Percentiles rank a stretch among this genome's conserved stretches.
Conservation (phyloP, 2,888 invertebrate species). For the Acanthosepion lycidas region DNA sequence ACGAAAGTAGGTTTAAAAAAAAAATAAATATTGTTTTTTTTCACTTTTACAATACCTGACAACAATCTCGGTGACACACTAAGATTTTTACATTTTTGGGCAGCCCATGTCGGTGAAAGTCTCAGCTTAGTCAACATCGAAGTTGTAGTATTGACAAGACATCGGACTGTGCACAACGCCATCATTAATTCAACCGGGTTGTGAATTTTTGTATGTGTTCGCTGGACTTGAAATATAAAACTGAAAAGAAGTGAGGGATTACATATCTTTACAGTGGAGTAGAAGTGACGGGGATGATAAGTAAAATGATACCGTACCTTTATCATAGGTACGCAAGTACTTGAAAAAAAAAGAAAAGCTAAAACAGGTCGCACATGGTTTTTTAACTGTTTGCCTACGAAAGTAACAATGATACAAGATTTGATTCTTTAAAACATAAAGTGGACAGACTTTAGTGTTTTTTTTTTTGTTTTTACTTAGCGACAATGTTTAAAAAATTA, state of each 20-base stretch:
- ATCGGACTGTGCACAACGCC: background rate
- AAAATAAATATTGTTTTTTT: background rate
- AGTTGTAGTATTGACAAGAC: background rate
- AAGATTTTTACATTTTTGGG: background rate
- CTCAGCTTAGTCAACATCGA: background rate
- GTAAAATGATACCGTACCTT: background rate
- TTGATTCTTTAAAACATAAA: no score
- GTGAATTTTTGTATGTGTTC: background rate
- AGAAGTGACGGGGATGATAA: background rate
- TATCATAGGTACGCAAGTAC: background rate
- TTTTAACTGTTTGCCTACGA: no score
- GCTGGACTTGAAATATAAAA: background rate
- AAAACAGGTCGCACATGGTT: background rate
- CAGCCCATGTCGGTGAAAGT: background rate
- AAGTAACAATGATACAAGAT: no score
- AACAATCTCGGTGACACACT: background rate
- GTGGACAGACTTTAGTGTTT: no score
- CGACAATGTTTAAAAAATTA: no score
- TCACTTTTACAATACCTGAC: background rate
- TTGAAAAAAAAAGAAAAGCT: background rate
- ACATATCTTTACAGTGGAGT: background rate
- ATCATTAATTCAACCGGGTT: background rate
- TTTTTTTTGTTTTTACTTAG: no score
- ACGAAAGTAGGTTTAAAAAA: background rate
- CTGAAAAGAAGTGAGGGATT: background rate